Evolutionary conservation across 2,888 invertebrate species (phyloP), one percentile per base, ranked within the genome.

Genomic region (Tachina lurida): DNA sequence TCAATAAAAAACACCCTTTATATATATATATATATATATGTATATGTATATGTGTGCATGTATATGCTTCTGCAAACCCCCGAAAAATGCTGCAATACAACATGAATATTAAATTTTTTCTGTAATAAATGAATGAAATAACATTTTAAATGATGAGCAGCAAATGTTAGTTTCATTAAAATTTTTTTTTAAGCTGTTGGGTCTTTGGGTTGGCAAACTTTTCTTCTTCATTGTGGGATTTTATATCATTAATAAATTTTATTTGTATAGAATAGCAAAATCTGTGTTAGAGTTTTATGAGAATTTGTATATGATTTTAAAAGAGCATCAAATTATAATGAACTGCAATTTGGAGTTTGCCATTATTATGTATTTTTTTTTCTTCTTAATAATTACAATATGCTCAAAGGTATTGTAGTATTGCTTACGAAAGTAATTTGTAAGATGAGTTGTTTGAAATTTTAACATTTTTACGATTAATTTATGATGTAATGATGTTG

Each of bases 121-220:
- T 76, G 54, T 76, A 81, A 73, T 83, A 73, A 83, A 77, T 73
- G 75, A 82, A 73, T 56, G 62, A 78, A 77, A 78, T 84, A 84
- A 84, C 77, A 78, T 78, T 77, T 84, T 67, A 78, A 74, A 78
- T 84, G 77, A 84, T 84, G 77, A 84, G 83, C 47, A 76, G 83
- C 54, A 76, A 82, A 73, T 78, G 56, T 68, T 77, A 17, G 54
- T 47, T 10, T 31, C 31, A 31, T 31, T 31, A 7, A 7, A 7
- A n/a, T 39, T 39, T 49, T 60, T 67, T 22, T 56, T 56, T 31
- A 8, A 17, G 31, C 12, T 22, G 22, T n/a, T 9, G 52, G 19
- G 10, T 49, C 49, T 73, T 80, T 49, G 62, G 43, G 31, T 70
- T 78, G 54, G 63, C 62, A 56, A 56, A 54, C 15, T 43, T 1